phyloP scores from a whole-genome alignment of 2,888 invertebrate genomes.

The Drosophila atripex region DNA sequence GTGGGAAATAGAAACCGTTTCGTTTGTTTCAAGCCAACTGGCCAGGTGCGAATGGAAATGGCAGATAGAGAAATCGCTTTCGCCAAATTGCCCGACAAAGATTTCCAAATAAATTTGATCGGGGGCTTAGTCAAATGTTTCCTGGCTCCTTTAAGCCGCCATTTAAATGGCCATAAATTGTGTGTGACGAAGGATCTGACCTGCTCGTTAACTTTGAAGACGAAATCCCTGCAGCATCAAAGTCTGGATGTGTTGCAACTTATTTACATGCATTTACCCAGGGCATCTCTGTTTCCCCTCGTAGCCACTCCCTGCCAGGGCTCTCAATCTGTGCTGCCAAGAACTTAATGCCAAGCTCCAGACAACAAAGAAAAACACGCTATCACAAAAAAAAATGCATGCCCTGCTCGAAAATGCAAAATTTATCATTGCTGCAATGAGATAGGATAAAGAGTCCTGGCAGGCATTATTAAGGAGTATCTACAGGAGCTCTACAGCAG shows the following conservation, averaged over 20 bases:
- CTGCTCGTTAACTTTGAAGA: conserved; percentile 63
- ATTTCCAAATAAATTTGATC: conserved; percentile 32
- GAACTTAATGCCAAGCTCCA: conserved; percentile 61
- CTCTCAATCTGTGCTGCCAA: conserved; percentile 58
- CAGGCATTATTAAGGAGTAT: conserved; percentile 28
- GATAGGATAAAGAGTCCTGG: conserved; percentile 12
- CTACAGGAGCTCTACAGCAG: conserved; percentile 32
- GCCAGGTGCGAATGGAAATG: conserved; percentile 23
- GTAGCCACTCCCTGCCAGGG: conserved; percentile 28
- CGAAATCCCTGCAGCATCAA: conserved; percentile 54
- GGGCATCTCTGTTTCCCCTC: neutral
- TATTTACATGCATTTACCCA: conserved; percentile 54
- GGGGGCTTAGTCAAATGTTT: conserved; percentile 47
- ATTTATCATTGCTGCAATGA: conserved; percentile 71
- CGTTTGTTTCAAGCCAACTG: conserved; percentile 46
- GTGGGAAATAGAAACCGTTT: conserved; percentile 41
- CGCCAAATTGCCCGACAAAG: conserved; percentile 29
- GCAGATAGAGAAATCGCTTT: conserved; percentile 17
- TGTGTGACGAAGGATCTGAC: conserved; percentile 57
- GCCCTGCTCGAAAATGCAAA: conserved; percentile 39
- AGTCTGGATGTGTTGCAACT: conserved; percentile 19
- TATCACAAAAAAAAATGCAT: conserved; percentile 37
- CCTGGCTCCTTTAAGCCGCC: conserved; percentile 37
- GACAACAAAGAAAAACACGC: conserved; percentile 64
- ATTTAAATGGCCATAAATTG: conserved; percentile 70